Conservation (phyloP, 2,888 invertebrate genomes). For the Tinea trinotella region DNA sequence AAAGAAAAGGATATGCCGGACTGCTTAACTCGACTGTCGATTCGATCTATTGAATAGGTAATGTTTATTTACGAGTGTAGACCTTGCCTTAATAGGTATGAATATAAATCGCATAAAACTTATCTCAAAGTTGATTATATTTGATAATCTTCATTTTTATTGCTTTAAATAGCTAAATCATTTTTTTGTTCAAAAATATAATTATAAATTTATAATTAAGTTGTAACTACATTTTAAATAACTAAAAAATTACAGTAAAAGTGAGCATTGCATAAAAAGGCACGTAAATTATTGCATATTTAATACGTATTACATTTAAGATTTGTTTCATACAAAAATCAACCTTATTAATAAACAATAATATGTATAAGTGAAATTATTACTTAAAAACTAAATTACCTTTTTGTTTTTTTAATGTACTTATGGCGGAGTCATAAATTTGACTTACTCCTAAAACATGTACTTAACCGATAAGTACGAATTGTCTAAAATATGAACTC, state of each 20-base stretch:
- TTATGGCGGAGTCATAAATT: slow-evolving; percentile 61
- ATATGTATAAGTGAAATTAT: slow-evolving; percentile 11
- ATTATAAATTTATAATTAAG: slow-evolving; percentile 35
- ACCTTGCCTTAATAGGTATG: too few species aligned
- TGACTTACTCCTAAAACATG: slow-evolving; percentile 38
- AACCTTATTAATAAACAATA: slow-evolving; percentile 1
- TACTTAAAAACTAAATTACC: slow-evolving; percentile 27
- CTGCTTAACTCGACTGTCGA: too few species aligned
- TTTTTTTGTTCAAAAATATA: neutral
- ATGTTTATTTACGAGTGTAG: too few species aligned
- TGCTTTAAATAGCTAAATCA: too few species aligned
- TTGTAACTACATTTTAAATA: slow-evolving; percentile 30
- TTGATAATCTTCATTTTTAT: too few species aligned
- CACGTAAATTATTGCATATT: neutral
- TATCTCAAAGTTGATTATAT: too few species aligned
- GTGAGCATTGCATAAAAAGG: slow-evolving; percentile 3
- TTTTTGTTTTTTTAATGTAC: slow-evolving; percentile 44
- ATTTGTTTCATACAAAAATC: neutral
- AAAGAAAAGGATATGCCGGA: too few species aligned
- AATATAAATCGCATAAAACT: too few species aligned
- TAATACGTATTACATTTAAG: neutral
- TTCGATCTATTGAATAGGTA: too few species aligned
- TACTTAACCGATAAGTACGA: neutral
- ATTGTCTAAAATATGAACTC: too few species aligned
- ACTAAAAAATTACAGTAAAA: slow-evolving; percentile 21